phyloP scores from a whole-genome alignment of 2,113 vertebrate genomes.

The Entelurus aequoreus region DNA sequence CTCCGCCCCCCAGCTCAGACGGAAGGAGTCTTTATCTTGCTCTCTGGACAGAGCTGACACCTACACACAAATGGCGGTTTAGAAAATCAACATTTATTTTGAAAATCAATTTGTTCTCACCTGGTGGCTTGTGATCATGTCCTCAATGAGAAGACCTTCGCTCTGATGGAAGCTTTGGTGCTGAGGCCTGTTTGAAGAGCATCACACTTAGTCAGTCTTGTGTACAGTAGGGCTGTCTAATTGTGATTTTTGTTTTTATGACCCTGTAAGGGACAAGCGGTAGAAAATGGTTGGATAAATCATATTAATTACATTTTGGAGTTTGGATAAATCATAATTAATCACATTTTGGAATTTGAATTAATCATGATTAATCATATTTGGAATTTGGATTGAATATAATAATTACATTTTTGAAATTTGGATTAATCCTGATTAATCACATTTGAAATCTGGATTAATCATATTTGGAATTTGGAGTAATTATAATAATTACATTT shows the following conservation, averaged over 20 bases:
- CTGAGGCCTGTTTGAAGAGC: conserved; percentile 73
- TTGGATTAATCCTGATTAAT: no score
- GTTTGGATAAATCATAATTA: no score
- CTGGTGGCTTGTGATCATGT: conserved; percentile 85
- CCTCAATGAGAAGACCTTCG: conserved; percentile 86
- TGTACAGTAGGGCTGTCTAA: background rate
- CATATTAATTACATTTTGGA: no score
- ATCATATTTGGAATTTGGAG: no score
- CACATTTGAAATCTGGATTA: no score
- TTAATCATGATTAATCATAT: no score
- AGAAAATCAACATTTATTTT: background rate
- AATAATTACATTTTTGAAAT: no score
- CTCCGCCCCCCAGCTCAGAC: conserved; percentile 92
- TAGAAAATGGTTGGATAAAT: no score
- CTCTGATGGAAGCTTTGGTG: conserved; percentile 80
- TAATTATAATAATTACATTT: no score
- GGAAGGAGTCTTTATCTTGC: conserved; percentile 84
- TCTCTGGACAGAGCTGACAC: conserved; percentile 82
- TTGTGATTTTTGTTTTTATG: background rate
- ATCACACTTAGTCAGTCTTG: background rate
- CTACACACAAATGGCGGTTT: conserved; percentile 44
- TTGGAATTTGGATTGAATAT: no score
- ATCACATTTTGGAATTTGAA: no score
- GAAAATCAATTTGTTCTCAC: conserved; percentile 46
- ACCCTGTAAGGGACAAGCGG: no score